phyloP scores from a whole-genome alignment of 2,797 vertebrate species.

The Mustela erminea region DNA sequence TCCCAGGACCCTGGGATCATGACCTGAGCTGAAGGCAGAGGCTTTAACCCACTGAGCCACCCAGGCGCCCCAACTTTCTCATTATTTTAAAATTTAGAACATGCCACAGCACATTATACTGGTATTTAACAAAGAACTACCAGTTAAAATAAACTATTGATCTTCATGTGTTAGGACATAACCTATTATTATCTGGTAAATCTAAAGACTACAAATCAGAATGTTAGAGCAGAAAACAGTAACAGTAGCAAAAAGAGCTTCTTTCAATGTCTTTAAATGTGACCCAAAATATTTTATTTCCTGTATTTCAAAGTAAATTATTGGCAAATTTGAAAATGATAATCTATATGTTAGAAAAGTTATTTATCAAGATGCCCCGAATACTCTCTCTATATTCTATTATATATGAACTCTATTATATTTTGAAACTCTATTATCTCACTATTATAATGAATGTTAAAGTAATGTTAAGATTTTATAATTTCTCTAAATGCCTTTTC shows the following conservation, averaged over 20 bases:
- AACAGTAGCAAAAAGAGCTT: neutral
- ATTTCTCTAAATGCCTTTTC: neutral
- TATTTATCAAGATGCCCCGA: neutral
- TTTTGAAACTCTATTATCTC: neutral
- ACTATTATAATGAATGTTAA: neutral
- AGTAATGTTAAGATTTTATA: neutral
- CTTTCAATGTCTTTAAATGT: neutral
- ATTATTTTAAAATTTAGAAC: conserved; percentile 49
- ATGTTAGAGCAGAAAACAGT: neutral
- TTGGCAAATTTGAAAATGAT: neutral
- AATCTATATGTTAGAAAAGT: neutral
- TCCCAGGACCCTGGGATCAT: too few relatives aligned
- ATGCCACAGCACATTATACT: neutral
- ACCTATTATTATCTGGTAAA: neutral
- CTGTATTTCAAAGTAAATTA: neutral
- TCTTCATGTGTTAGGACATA: conserved; percentile 35
- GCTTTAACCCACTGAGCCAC: too few relatives aligned
- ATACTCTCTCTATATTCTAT: neutral
- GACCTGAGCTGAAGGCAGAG: too few relatives aligned
- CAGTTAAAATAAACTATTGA: conserved; percentile 22
- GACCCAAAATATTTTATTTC: neutral
- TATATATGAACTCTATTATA: neutral
- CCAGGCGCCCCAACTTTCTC: neutral
- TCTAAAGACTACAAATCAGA: neutral
- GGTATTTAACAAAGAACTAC: neutral